phyloP scores from a whole-genome alignment of 1,140 invertebrate species.

The Aphaenogaster floridana region DNA sequence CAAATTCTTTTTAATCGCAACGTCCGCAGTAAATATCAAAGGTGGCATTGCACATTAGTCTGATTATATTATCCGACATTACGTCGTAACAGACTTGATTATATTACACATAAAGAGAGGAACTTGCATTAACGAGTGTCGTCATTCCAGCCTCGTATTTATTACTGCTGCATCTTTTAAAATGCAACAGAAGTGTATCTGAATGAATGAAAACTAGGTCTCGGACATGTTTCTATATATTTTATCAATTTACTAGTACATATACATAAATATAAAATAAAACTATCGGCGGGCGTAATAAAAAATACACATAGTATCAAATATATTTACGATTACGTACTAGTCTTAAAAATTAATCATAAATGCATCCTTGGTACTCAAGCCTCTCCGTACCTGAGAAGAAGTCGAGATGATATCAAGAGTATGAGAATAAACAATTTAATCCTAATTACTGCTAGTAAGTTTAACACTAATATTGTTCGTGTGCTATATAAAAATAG shows the following conservation, averaged over 20 bases:
- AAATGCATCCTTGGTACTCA: constrained; percentile 77
- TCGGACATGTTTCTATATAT: constrained; percentile 15
- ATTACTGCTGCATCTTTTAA: background rate
- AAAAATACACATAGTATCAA: constrained; percentile 58
- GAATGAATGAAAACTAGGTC: background rate
- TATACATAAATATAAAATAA: constrained; percentile 72
- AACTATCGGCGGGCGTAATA: constrained; percentile 32
- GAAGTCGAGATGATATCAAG: constrained; percentile 31
- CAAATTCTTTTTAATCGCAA: background rate
- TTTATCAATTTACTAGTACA: constrained; percentile 49
- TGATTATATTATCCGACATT: constrained; percentile 18
- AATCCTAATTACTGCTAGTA: background rate
- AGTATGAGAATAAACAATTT: constrained; percentile 28
- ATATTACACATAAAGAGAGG: background rate
- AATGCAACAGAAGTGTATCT: background rate
- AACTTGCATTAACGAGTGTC: constrained; percentile 2
- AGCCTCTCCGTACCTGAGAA: constrained; percentile 34
- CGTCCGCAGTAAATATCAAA: background rate
- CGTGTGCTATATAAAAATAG: constrained; percentile 24
- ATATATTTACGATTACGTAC: constrained; percentile 29
- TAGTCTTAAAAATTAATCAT: constrained; percentile 63
- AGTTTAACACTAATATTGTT: constrained; percentile 27
- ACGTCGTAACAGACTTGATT: background rate
- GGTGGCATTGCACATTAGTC: background rate
- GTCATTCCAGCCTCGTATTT: background rate